These are phyloP conservation scores for Montipora foliosa DNA, from an alignment of 64 coral and sea anemone genomes.

Conservation along the genomic window DNA sequence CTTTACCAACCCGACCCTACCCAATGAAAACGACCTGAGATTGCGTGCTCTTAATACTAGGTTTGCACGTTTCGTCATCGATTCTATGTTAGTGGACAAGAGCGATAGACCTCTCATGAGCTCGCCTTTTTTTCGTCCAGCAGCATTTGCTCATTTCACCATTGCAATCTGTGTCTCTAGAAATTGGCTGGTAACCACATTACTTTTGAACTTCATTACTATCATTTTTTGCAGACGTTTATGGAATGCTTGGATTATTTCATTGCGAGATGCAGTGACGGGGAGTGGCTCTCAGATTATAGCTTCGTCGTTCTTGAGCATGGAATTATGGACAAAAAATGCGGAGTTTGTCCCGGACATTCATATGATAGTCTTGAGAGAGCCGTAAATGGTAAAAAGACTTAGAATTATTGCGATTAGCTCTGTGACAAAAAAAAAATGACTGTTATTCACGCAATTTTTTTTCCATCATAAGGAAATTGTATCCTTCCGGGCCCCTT, in stretches of 20 bases:
- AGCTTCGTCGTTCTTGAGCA: slow-evolving; percentile 92
- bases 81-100: background rate
- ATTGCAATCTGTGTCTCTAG: too few relatives aligned
- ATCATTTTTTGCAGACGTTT: slow-evolving; percentile 53
- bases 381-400: slow-evolving; percentile 58
- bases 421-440: too few relatives aligned
- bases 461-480: background rate
- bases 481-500: too few relatives aligned
- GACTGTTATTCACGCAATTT: too few relatives aligned
- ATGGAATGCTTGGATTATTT: slow-evolving; percentile 63
- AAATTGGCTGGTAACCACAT: too few relatives aligned
- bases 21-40: too few relatives aligned
- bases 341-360: slow-evolving; percentile 66
- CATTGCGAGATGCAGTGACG: background rate
- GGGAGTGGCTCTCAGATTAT: slow-evolving; percentile 59
- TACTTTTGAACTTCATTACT: too few relatives aligned
- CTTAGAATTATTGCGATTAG: background rate
- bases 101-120: too few relatives aligned
- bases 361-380: slow-evolving; percentile 28
- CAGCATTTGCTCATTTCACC: background rate
- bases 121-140: too few relatives aligned
- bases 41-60: too few relatives aligned
- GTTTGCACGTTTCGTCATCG: background rate
- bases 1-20: too few relatives aligned
- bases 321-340: slow-evolving; percentile 87